Evolutionary conservation across 2,113 vertebrate genomes (phyloP), one percentile per base, ranked within the genome.

Genomic region (Rhinogobius similis): DNA sequence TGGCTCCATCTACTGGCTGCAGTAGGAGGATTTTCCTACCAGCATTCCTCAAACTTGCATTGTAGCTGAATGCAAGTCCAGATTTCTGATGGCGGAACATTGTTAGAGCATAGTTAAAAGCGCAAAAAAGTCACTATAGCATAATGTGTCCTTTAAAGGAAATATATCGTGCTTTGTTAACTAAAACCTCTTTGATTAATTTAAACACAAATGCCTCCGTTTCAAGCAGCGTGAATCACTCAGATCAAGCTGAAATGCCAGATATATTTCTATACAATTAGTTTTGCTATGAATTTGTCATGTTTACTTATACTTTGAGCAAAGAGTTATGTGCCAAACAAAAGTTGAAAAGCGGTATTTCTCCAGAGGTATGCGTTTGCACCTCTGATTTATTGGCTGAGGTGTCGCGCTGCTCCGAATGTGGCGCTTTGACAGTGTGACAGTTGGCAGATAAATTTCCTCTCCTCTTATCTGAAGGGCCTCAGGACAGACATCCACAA

Each of bases 371-470:
- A n/a, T 38, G 29, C 29, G 18, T 61, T 61, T 61, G 58, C 58
- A 61, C 58, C 58, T 38, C 58, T 61, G 58, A 61, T 61, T 61
- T 61, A 61, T 61, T 61, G 58, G 58, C 58, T 61, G 58, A n/a
- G 58, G 29, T 61, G 29, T 61, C 18, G 9, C 20, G 29, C 38
- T 14, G 11, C 38, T 55, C 58, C 53, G 63, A 50, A 69, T 72
- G 29, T 67, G 68, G 29, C 21, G 29, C 62, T 55, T 58, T 72
- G 39, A 75, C 26, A 53, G 66, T 38, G 38, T 52, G 46, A 82
- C 68, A 67, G 20, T 62, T 12, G 20, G 26, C 52, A 75, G 52
- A 65, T 55, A 65, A 24, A 78, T 78, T 29, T 63, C 66, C 67
- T 70, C 50, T 4, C 3, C 3, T 0, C 21, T 67, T 73, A 70